phyloP scores from a whole-genome alignment of 2,888 invertebrate species.

The Listrodromus nycthemerus region DNA sequence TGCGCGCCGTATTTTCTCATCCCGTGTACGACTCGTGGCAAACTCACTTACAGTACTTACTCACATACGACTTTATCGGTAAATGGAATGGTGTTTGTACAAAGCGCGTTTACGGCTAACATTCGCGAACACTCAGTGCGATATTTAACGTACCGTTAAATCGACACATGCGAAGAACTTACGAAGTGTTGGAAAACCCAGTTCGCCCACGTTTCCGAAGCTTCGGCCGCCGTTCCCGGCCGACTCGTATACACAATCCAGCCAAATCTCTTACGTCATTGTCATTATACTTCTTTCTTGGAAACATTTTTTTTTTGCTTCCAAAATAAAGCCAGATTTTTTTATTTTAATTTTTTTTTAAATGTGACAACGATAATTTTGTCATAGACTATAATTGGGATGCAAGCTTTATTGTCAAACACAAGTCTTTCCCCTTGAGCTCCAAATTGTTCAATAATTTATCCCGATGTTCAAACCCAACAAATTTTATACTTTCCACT shows the following conservation, averaged over 20 bases:
- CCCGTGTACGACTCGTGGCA: slow-evolving; percentile 30
- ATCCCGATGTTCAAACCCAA: background rate
- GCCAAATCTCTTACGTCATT: slow-evolving; percentile 25
- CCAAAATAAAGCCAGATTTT: background rate
- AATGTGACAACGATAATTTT: background rate
- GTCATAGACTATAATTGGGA: background rate
- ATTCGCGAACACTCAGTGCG: slow-evolving; percentile 34
- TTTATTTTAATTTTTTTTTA: too few relatives aligned
- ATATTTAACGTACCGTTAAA: slow-evolving; percentile 60
- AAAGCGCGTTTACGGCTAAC: slow-evolving; percentile 4
- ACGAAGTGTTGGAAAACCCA: slow-evolving; percentile 53
- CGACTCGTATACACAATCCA: slow-evolving; percentile 23
- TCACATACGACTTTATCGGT: slow-evolving; percentile 42
- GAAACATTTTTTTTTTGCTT: background rate
- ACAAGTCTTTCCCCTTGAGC: background rate
- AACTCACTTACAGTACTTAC: slow-evolving; percentile 26
- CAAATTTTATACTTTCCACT: background rate
- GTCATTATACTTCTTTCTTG: slow-evolving; percentile 6
- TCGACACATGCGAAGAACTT: slow-evolving; percentile 44
- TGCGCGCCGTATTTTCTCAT: slow-evolving; percentile 55
- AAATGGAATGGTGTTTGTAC: slow-evolving; percentile 16
- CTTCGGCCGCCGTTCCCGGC: slow-evolving; percentile 13
- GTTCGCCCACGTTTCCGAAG: slow-evolving; percentile 58
- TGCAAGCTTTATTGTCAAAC: background rate
- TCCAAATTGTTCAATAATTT: background rate